Evolutionary conservation across 1,140 invertebrate species (phyloP), one percentile per base, ranked within the genome.

Genomic region (Dendroctonus ponderosae): DNA sequence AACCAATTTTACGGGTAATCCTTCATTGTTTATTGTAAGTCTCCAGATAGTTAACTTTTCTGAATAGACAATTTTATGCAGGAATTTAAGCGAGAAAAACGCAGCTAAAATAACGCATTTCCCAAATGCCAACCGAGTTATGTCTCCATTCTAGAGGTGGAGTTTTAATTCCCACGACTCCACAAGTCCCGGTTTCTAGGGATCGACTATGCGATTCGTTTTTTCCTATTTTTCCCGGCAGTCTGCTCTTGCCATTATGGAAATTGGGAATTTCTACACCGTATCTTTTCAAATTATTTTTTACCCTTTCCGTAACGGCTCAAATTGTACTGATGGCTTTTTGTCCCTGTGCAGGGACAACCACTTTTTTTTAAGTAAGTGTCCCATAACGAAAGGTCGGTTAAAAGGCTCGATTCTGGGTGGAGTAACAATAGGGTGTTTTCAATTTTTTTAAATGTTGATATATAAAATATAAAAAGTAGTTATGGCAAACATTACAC

Each of bases 141-240:
- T 58, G 54, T 57, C 53, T 65, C 54, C 52, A 65, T 65, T 65
- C 42, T 54, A 38, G 39, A 43, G 50, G 60, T 46, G 41, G 41
- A 62, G 42, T 56, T 65, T 65, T 65, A 65, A 65, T 65, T 65
- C 62, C 62, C 62, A 58, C 43, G 62, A 50, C 62, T 56, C 62
- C 46, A 57, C 62, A 65, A 65, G 62, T 65, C 58, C 58, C 51
- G 52, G 46, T 54, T 63, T 63, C 42, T 14, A 44, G 41, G 51
- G 42, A 12, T 43, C 48, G 58, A n/a, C 50, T 48, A 37, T 46
- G 49, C 26, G 40, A 38, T 54, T 63, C 62, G 42, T 63, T 39
- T 63, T 59, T 44, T 48, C 9, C 50, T 26, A 42, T 62, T 62
- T 50, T 63, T 37, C 41, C 41, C 41, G 41, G n/a, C 49, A 40